Evolutionary conservation across 2,888 invertebrate species (phyloP).

Genomic region (Cryptocephalus moraei): DNA sequence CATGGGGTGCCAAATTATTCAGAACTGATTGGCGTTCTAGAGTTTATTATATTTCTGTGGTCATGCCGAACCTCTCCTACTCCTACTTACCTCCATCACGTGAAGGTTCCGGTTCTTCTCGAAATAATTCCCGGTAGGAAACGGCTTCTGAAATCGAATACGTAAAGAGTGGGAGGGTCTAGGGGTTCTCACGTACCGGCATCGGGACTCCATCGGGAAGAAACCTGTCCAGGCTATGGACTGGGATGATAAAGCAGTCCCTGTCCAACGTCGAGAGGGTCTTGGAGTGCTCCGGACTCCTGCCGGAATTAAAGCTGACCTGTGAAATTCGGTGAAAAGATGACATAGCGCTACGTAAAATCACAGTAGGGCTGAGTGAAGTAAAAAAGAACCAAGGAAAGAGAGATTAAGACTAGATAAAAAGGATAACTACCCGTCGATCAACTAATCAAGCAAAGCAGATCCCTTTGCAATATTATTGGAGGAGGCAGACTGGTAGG

Average conservation of each 20-base stretch:
- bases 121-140: slow-evolving; percentile 23
- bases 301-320: slow-evolving; percentile 31
- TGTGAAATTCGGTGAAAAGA: slow-evolving; percentile 8
- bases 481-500: too few species aligned
- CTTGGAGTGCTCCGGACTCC: slow-evolving; percentile 36
- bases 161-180: neutral
- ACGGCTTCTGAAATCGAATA: slow-evolving; percentile 27
- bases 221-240: slow-evolving; percentile 78
- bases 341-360: too few species aligned
- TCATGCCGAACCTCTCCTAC: too few species aligned
- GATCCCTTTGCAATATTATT: too few species aligned
- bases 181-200: slow-evolving; percentile 33
- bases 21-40: too few species aligned
- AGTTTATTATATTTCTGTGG: too few species aligned
- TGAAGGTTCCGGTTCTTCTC: slow-evolving; percentile 33
- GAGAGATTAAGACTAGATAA: too few species aligned
- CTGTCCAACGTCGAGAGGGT: slow-evolving; percentile 74
- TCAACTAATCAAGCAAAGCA: too few species aligned
- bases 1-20: too few species aligned
- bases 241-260: slow-evolving; percentile 89
- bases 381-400: too few species aligned
- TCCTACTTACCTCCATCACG: slow-evolving; percentile 36
- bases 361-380: too few species aligned
- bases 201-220: slow-evolving; percentile 85
- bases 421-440: too few species aligned